phyloP scores from a whole-genome alignment of 2,888 invertebrate species.

The Euzetes globulus region DNA sequence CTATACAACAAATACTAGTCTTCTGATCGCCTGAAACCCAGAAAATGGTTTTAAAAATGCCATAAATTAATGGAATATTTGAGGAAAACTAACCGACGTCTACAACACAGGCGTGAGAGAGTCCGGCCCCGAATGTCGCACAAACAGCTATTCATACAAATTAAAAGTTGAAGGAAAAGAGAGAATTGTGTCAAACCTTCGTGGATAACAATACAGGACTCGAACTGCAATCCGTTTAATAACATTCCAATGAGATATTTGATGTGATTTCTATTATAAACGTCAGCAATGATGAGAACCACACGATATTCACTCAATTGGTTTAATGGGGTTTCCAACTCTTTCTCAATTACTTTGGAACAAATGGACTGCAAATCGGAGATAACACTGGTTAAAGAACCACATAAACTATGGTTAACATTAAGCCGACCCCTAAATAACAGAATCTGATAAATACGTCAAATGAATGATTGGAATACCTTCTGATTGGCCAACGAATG shows the following conservation, averaged over 20 bases:
- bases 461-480: not conserved
- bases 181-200: conserved; percentile 30
- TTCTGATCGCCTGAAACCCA: conserved; percentile 75
- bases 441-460: too few relatives aligned
- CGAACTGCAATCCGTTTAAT: conserved; percentile 72
- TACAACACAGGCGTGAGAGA: conserved; percentile 82
- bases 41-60: too few relatives aligned
- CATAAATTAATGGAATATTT: too few relatives aligned
- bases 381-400: conserved; percentile 72
- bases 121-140: conserved; percentile 72
- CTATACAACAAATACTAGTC: conserved; percentile 89
- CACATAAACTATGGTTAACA: conserved; percentile 71
- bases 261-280: conserved; percentile 75
- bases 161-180: not conserved
- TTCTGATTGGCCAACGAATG: conserved; percentile 76
- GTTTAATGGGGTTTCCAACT: conserved; percentile 63
- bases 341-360: conserved; percentile 67
- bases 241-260: conserved; percentile 74
- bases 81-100: conserved; percentile 58
- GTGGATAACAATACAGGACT: conserved; percentile 69
- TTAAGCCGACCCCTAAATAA: conserved; percentile 85
- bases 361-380: conserved; percentile 82
- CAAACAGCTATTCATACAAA: conserved; percentile 56
- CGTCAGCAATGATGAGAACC: conserved; percentile 78
- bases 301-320: conserved; percentile 68